These are phyloP conservation scores for Spicauda simplicius DNA, from an alignment of 2,888 invertebrate genomes.

Conservation along the genomic window DNA sequence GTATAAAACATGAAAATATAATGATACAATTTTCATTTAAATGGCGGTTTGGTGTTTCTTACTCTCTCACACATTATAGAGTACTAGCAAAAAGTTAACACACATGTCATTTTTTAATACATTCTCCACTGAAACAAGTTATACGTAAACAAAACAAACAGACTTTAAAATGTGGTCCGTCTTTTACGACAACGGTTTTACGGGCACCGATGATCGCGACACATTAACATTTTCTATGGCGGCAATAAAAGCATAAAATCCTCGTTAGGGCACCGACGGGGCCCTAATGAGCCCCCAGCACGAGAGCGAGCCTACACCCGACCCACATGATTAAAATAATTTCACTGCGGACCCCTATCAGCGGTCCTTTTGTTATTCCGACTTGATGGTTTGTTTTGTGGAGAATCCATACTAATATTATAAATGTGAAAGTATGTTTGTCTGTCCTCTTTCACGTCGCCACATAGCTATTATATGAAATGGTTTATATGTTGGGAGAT, in stretches of 20 bases:
- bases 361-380: slow-evolving; percentile 34
- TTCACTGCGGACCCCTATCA: slow-evolving; percentile 38
- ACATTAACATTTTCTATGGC: slow-evolving; percentile 70
- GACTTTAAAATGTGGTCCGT: slow-evolving; percentile 19
- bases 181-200: slow-evolving; percentile 34
- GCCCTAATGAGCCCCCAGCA: slow-evolving; percentile 45
- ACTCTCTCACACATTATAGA: too few species aligned
- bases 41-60: too few species aligned
- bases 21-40: too few species aligned
- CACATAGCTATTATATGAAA: too few species aligned
- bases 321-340: slow-evolving; percentile 37
- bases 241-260: slow-evolving; percentile 52
- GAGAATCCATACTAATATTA: too few species aligned
- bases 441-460: too few species aligned
- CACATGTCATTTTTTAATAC: too few species aligned
- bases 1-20: too few species aligned
- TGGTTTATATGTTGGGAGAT: too few species aligned
- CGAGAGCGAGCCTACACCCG: slow-evolving; percentile 32
- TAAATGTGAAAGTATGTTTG: too few species aligned
- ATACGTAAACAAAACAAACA: slow-evolving; percentile 24
- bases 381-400: slow-evolving; percentile 27
- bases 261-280: slow-evolving; percentile 43
- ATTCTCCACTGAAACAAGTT: too few species aligned
- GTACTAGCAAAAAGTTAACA: too few species aligned
- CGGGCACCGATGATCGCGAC: slow-evolving; percentile 55